Evolutionary conservation across 2,113 vertebrate species (phyloP).

Genomic region (Marcusenius ussheri): DNA sequence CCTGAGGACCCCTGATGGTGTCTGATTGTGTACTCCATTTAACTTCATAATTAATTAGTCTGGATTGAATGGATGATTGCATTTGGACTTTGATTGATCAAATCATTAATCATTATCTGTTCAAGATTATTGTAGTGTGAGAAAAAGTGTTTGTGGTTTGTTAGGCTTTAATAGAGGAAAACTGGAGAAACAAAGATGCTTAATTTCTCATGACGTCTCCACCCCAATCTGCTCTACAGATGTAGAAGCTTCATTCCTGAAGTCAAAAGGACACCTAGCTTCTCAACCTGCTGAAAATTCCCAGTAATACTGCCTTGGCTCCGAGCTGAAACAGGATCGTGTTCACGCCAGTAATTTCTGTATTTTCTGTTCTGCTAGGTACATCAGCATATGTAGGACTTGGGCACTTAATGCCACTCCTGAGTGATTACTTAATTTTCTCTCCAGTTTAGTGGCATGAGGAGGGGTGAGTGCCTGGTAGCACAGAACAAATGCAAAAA

Average conservation of each 20-base stretch:
- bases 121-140: background rate
- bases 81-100: background rate
- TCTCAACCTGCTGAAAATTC: background rate
- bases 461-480: background rate
- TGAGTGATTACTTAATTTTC: background rate
- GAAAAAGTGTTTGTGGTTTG: background rate
- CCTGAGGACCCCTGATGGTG: background rate
- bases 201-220: background rate
- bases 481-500: background rate
- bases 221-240: background rate
- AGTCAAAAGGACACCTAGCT: background rate
- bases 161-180: conserved; percentile 28
- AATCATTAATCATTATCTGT: background rate
- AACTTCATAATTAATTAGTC: background rate
- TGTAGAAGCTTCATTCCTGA: background rate
- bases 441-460: background rate
- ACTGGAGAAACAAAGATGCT: background rate
- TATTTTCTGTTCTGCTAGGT: background rate
- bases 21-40: background rate
- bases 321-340: background rate
- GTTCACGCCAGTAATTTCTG: background rate
- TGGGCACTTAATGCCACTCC: background rate
- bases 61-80: background rate
- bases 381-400: background rate
- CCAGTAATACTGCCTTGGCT: background rate